Base-by-base conservation (phyloP, 2,797 vertebrate species). In the Crypturellus tataupa region DNA sequence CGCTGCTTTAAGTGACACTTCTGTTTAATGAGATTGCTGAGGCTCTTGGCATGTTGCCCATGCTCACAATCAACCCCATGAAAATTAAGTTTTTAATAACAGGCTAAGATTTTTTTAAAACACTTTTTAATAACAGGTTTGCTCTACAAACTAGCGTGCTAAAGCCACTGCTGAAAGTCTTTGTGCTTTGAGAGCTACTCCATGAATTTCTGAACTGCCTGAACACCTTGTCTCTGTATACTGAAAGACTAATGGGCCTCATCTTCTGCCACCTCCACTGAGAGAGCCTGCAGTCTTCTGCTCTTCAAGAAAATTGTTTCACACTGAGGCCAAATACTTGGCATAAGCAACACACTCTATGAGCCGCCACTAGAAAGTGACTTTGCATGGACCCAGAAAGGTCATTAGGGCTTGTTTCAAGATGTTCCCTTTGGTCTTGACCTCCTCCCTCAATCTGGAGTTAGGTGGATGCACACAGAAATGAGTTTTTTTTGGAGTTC, bases 271-370 rank as follows among this genome's bases (percentile, higher is more conserved):
- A 20, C 2, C 3, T 4, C 25, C 35, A 37, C 12, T 25, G 35
- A 70, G n/a, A 70, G 24, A 60, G 70, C 2, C 10, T 21, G 31
- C 3, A 4, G 68, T 5, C 6, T 17, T 27, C 35, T 65, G 65
- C 12, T 58, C 63, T 60, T 47, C 47, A 53, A 79, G 59, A 4
- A n/a, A 47, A 42, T 35, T 19, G 15, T 33, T 51, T 49, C 47
- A 49, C 23, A 49, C 11, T 21, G 20, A 39, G 2, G 24, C 44
- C 70, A 62, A 3, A 2, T 0, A 3, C 6, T 0, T 27, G 35
- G 42, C 25, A 77, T 12, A 33, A 80, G 7, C 35, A 11, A 6
- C 2, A 47, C 7, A 29, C n/a, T 55, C 4, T n/a, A 3, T 2
- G 14, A 40, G 63, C 1, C 1, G 23, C 47, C 12, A 18, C 20